phyloP scores from a whole-genome alignment of 2,113 vertebrate genomes.

The Esox niger region DNA sequence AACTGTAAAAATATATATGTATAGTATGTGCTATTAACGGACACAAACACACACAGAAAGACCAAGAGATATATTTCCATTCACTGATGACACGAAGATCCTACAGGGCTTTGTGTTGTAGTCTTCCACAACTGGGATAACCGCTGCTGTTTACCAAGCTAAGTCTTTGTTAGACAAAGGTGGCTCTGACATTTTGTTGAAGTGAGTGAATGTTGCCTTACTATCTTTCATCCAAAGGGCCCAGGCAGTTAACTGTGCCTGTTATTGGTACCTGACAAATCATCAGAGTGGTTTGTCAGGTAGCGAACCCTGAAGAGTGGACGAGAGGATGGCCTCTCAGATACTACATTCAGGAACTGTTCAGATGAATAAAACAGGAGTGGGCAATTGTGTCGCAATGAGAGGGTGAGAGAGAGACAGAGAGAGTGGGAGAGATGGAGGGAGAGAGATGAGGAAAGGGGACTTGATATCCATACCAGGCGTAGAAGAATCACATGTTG shows the following conservation, averaged over 20 bases:
- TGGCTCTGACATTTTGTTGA: neutral
- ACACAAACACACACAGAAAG: slow-evolving; percentile 45
- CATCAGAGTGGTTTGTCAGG: too few species aligned
- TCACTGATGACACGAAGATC: too few species aligned
- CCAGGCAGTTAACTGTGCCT: too few species aligned
- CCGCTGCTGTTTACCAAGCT: neutral
- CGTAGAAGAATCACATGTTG: neutral
- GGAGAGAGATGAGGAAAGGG: neutral
- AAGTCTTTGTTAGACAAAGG: neutral
- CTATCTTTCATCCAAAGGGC: too few species aligned
- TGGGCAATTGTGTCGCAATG: too few species aligned
- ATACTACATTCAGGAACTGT: too few species aligned
- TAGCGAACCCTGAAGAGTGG: too few species aligned
- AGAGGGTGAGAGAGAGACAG: slow-evolving; percentile 7
- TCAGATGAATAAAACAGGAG: neutral
- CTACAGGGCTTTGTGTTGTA: too few species aligned
- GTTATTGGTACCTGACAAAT: too few species aligned
- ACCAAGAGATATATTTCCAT: neutral
- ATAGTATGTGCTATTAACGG: slow-evolving; percentile 53
- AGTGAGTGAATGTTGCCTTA: neutral
- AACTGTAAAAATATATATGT: too few species aligned
- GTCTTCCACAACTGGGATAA: too few species aligned
- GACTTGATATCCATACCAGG: neutral
- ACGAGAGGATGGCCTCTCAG: too few species aligned
- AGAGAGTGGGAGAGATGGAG: neutral